Conservation (phyloP, 92 coral and sea anemone species). For the Siderastrea radians region DNA sequence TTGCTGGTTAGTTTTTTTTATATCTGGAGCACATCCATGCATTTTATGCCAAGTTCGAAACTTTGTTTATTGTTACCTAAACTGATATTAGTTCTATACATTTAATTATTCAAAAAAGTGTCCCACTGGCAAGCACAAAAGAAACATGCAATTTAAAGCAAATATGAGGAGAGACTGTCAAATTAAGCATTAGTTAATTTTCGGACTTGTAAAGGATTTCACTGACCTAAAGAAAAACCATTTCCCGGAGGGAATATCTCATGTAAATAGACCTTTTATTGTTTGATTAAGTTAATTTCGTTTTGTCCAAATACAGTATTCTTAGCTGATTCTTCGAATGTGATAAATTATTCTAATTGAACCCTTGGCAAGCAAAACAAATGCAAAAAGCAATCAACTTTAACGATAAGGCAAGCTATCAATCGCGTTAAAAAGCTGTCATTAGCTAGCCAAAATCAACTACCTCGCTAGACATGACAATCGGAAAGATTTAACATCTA, state of each 20-base stretch:
- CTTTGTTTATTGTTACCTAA: not conserved
- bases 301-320: constrained; percentile 5
- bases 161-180: constrained; percentile 16
- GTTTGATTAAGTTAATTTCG: constrained; percentile 17
- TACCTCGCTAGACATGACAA: constrained; percentile 5
- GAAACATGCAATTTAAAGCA: constrained; percentile 14
- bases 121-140: not conserved
- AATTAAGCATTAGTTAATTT: not conserved
- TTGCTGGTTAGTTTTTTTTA: not conserved
- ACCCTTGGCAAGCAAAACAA: not conserved
- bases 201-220: not conserved
- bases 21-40: not conserved
- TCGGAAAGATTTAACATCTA: constrained; percentile 6
- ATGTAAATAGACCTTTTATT: constrained; percentile 1
- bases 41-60: not conserved
- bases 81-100: not conserved
- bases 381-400: constrained; percentile 15
- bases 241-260: not conserved
- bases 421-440: constrained; percentile 19
- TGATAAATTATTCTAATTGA: constrained; percentile 3
- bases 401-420: not conserved
- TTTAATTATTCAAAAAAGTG: not conserved
- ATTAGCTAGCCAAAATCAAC: not conserved
- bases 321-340: not conserved
- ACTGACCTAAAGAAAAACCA: not conserved